These are phyloP conservation scores for Nycteola revayana DNA, from an alignment of 2,888 invertebrate species.

Conservation along the genomic window DNA sequence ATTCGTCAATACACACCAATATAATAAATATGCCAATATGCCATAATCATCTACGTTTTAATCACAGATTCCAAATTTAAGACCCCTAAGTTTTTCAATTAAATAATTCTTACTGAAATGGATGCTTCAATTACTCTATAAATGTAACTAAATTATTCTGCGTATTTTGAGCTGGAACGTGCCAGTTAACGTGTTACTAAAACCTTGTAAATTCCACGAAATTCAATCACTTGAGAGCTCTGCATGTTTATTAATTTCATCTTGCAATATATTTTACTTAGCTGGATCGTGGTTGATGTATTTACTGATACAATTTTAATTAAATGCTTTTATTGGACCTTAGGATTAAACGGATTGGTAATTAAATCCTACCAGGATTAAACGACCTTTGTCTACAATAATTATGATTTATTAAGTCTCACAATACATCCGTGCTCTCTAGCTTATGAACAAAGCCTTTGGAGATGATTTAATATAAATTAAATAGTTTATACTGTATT, in stretches of 20 bases:
- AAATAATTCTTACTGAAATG: too few relatives aligned
- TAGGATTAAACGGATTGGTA: slow-evolving; percentile 62
- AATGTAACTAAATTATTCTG: too few relatives aligned
- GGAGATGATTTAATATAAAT: slow-evolving; percentile 1
- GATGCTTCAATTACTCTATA: too few relatives aligned
- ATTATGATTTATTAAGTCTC: slow-evolving; percentile 68
- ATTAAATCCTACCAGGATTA: slow-evolving; percentile 68
- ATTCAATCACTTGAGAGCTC: slow-evolving; percentile 24
- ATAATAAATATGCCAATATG: too few relatives aligned
- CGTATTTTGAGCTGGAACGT: too few relatives aligned
- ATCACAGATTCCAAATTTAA: too few relatives aligned
- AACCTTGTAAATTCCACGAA: too few relatives aligned
- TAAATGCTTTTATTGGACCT: slow-evolving; percentile 66
- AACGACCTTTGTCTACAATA: slow-evolving; percentile 65
- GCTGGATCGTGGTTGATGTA: slow-evolving; percentile 37
- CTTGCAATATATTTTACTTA: slow-evolving; percentile 30
- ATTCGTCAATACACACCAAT: too few relatives aligned
- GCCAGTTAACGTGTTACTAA: too few relatives aligned
- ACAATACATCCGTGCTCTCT: slow-evolving; percentile 27
- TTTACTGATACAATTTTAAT: slow-evolving; percentile 62
- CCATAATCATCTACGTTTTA: too few relatives aligned
- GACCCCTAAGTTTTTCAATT: too few relatives aligned
- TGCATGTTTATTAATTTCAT: slow-evolving; percentile 38
- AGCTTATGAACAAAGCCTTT: slow-evolving; percentile 9
- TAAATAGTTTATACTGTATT: too few relatives aligned